Conservation (phyloP, 2,888 invertebrate species). For the Ennomos quercinarius region DNA sequence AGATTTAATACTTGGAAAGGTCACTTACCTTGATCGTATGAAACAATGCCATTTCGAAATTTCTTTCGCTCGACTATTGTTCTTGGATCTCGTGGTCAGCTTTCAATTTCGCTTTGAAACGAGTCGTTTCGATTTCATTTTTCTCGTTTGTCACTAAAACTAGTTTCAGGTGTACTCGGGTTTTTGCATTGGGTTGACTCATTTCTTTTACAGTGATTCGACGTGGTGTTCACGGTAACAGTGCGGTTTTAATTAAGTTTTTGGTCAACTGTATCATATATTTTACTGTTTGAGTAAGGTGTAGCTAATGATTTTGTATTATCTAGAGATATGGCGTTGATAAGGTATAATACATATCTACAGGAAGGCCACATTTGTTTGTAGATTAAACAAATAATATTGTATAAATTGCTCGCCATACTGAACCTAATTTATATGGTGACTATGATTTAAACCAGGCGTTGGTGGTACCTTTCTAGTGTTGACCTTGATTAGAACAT, state of each 20-base stretch:
- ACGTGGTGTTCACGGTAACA: conserved; percentile 16
- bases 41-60: conserved; percentile 44
- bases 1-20: conserved; percentile 79
- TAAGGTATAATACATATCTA: conserved; percentile 15
- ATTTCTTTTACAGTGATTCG: conserved; percentile 41
- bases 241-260: conserved; percentile 22
- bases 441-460: conserved; percentile 8
- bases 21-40: conserved; percentile 77
- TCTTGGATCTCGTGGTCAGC: conserved; percentile 40
- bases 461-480: conserved; percentile 21
- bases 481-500: conserved; percentile 6
- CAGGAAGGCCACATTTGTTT: conserved; percentile 20
- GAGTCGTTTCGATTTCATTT: conserved; percentile 47
- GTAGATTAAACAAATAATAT: conserved; percentile 6
- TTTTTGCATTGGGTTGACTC: conserved; percentile 45
- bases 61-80: conserved; percentile 38
- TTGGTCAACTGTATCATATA: conserved; percentile 10
- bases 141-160: conserved; percentile 45
- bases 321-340: conserved; percentile 25
- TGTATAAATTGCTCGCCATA: conserved; percentile 19
- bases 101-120: conserved; percentile 51
- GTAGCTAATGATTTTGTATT: conserved; percentile 20
- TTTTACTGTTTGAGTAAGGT: conserved; percentile 19
- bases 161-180: conserved; percentile 46
- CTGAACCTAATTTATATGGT: not conserved